Percentiles rank a stretch among this genome's conserved stretches.
Conservation (phyloP, 1,140 invertebrate species). For the Saxidomus purpurata region DNA sequence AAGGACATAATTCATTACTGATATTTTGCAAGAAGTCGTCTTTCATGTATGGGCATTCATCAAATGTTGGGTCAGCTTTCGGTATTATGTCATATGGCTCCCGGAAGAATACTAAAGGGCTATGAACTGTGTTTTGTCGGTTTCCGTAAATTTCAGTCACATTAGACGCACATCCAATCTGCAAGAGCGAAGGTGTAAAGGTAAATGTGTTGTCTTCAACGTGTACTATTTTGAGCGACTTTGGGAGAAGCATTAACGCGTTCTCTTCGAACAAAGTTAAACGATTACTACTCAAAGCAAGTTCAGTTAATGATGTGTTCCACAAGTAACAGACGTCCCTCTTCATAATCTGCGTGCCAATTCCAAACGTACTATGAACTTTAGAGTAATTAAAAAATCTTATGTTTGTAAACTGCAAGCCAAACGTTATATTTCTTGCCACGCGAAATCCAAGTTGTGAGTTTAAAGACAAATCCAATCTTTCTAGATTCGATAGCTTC, state of each 20-base stretch:
- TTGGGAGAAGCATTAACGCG: slow-evolving; percentile 48
- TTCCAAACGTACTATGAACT: background rate
- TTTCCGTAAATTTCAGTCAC: slow-evolving; percentile 15
- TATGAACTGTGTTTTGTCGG: slow-evolving; percentile 7
- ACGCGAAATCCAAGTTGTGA: slow-evolving; percentile 34
- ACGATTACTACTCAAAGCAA: slow-evolving; percentile 2
- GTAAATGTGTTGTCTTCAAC: slow-evolving; percentile 53
- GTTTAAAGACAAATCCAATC: slow-evolving; percentile 59
- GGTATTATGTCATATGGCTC: background rate
- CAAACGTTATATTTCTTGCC: slow-evolving; percentile 24
- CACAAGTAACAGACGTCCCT: slow-evolving; percentile 36
- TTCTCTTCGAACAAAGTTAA: slow-evolving; percentile 6
- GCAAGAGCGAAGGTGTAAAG: slow-evolving; percentile 10
- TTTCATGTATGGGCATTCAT: slow-evolving; percentile 7
- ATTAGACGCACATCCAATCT: slow-evolving; percentile 17
- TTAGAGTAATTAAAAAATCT: slow-evolving; percentile 30
- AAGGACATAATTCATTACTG: background rate
- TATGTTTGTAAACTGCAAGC: slow-evolving; percentile 46
- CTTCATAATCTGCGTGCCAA: background rate
- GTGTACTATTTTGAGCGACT: background rate
- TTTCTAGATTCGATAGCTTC: slow-evolving; percentile 9
- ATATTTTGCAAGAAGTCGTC: background rate
- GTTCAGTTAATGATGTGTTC: slow-evolving; percentile 46
- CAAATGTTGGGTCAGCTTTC: background rate
- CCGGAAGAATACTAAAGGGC: background rate